A percentile compares a stretch with the other conserved stretches of the same genome.
Conservation (phyloP, 2,888 invertebrate species). For the Chymomyza fuscimana region DNA sequence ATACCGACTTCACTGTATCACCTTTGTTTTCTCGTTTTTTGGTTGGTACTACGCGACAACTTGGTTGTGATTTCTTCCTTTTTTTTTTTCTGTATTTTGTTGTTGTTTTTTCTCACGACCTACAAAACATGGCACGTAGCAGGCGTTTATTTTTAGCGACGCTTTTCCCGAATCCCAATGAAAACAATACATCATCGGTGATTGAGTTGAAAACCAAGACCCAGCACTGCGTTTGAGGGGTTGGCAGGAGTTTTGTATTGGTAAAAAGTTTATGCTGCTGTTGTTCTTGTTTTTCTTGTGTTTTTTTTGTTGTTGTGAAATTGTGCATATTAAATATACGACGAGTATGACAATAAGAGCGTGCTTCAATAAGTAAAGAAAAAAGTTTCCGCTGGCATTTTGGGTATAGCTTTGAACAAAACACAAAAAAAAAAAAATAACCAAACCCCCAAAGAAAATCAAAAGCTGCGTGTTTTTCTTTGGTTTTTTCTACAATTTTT, state of each 20-base stretch:
- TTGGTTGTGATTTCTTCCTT: neutral
- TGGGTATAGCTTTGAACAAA: neutral
- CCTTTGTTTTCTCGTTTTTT: neutral
- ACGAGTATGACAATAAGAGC: conserved; percentile 35
- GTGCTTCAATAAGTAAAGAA: neutral
- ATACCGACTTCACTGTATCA: too few relatives aligned
- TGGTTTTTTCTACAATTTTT: conserved; percentile 1
- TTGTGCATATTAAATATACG: conserved; percentile 64
- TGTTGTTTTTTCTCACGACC: neutral
- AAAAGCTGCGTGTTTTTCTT: conserved; percentile 23
- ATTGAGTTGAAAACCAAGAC: neutral
- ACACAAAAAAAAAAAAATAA: neutral
- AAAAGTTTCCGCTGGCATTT: conserved; percentile 8
- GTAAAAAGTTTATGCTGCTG: neutral
- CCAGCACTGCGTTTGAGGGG: neutral
- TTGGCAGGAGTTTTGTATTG: neutral
- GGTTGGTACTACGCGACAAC: neutral
- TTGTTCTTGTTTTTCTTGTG: conserved; percentile 25
- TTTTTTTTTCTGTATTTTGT: neutral
- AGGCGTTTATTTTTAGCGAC: conserved; percentile 64
- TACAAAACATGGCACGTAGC: conserved; percentile 46
- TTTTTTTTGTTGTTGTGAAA: conserved; percentile 43
- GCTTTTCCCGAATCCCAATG: conserved; percentile 42
- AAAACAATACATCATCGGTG: conserved; percentile 62
- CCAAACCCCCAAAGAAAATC: neutral